Base-by-base conservation (phyloP, 2,797 vertebrate genomes). In the Sebastiscus tertius region DNA sequence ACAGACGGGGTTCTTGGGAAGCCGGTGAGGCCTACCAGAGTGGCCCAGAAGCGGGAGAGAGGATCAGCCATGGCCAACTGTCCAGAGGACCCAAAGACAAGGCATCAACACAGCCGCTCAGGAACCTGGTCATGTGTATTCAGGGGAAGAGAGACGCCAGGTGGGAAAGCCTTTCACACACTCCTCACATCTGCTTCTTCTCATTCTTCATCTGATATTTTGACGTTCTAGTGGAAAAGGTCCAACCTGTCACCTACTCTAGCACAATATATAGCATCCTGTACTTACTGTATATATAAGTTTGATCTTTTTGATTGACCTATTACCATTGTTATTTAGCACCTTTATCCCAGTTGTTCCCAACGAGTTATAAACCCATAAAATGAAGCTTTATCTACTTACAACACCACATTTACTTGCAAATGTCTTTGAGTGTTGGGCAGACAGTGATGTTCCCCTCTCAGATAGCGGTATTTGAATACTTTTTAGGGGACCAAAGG, bases 101-200 rank as follows among this genome's bases (percentile, higher is more conserved):
- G 85, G 68, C 56, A 4, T 75, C 79, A 1, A 68, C 49, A 4
- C 81, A 83, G 81, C 92, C 94, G 0, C 90, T 95, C 79, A 92
- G 73, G 78, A 86, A 87, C 68, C 69, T 95, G 66, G 60, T 90
- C 16, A 27, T 92, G 54, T 91, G 87, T 56, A 88, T 96, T 77
- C 88, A 94, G 76, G 91, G 77, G n/a, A 96, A 95, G 91, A 94
- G 91, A 77, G 75, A 31, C 1, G 26, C 83, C 87, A 93, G 94
- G 96, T 96, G 69, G 65, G 90, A 65, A 20, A 52, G 7, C 20
- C 24, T 18, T 46, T 26, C 0, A 61, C 49, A 59, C 24, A 46
- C 42, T 56, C 13, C 20, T 54, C 7, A 66, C 64, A 33, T 42
- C 49, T 67, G 16, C 26, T 34, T 72, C 22, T 63, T 65, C 42